A percentile compares a stretch with the other conserved stretches of the same genome.
Evolutionary conservation across 1,140 invertebrate species (phyloP).

Genomic region (Drosophila watanabei): DNA sequence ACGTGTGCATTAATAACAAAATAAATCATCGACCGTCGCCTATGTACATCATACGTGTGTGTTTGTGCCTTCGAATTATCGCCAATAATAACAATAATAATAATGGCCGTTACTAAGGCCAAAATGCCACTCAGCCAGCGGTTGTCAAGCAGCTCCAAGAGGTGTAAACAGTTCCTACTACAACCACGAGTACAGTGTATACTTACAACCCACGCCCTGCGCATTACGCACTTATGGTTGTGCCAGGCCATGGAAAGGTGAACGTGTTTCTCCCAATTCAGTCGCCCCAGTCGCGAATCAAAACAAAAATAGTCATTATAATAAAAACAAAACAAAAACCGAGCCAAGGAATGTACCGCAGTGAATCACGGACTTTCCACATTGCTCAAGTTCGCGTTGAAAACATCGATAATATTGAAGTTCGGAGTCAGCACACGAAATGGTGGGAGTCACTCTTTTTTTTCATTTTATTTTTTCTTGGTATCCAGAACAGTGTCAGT

Average conservation of each 20-base stretch:
- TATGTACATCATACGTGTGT: constrained; percentile 21
- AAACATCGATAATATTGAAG: constrained; percentile 22
- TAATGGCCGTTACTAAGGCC: constrained; percentile 37
- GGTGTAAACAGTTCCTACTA: constrained; percentile 38
- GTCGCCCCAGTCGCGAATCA: constrained; percentile 20
- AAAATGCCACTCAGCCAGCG: constrained; percentile 25
- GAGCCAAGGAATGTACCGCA: constrained; percentile 21
- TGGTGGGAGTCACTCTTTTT: constrained; percentile 9
- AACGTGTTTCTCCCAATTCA: constrained; percentile 37
- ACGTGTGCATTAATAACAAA: constrained; percentile 65
- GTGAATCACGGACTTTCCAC: constrained; percentile 38
- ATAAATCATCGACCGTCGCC: constrained; percentile 34
- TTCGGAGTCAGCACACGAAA: constrained; percentile 22
- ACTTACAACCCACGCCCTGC: constrained; percentile 34
- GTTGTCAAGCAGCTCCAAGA: constrained; percentile 40
- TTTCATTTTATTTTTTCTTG: neutral
- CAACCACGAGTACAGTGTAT: constrained; percentile 19
- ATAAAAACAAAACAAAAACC: neutral
- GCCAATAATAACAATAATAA: constrained; percentile 29
- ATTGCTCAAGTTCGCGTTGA: neutral
- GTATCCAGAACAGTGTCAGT: neutral
- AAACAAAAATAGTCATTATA: constrained; percentile 32
- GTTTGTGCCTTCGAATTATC: constrained; percentile 43
- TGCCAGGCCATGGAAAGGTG: constrained; percentile 46
- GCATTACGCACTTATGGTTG: constrained; percentile 45